A percentile compares a stretch with the other conserved stretches of the same genome.
These are phyloP conservation scores for Liolophura sinensis DNA, from an alignment of 1,140 invertebrate genomes.

Conservation along the genomic window DNA sequence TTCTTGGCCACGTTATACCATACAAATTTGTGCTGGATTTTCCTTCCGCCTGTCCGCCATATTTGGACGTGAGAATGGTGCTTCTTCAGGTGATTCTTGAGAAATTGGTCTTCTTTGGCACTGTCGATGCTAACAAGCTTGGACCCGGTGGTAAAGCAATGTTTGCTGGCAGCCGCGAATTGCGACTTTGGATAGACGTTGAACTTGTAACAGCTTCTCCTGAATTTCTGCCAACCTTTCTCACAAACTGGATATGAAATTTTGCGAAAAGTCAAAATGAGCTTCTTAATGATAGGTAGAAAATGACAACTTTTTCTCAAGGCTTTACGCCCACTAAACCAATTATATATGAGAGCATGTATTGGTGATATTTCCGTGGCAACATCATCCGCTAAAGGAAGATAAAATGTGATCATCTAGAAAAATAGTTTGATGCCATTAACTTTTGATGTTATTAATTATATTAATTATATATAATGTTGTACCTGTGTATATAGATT, in stretches of 20 bases:
- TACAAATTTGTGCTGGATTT: constrained; percentile 32
- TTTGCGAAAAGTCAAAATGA: neutral
- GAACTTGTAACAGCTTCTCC: constrained; percentile 43
- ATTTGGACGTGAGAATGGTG: constrained; percentile 24
- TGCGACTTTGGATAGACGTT: constrained; percentile 23
- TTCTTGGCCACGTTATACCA: constrained; percentile 28
- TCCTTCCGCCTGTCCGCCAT: constrained; percentile 42
- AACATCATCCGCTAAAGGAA: too few species aligned
- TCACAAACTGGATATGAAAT: constrained; percentile 32
- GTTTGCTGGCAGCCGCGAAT: constrained; percentile 33
- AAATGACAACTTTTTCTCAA: neutral
- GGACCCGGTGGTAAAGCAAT: constrained; percentile 31
- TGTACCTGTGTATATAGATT: too few species aligned
- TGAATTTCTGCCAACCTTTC: constrained; percentile 32
- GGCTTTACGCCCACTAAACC: neutral
- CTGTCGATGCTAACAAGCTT: constrained; percentile 38
- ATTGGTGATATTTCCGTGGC: too few species aligned
- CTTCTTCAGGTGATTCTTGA: constrained; percentile 29
- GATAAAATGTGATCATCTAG: too few species aligned
- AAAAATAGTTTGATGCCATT: too few species aligned
- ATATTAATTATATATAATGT: too few species aligned
- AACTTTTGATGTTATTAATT: too few species aligned
- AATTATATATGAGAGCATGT: too few species aligned
- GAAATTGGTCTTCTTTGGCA: constrained; percentile 34
- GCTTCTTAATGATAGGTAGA: neutral